Conservation (phyloP, 1,140 invertebrate species). For the Copidosoma floridanum region DNA sequence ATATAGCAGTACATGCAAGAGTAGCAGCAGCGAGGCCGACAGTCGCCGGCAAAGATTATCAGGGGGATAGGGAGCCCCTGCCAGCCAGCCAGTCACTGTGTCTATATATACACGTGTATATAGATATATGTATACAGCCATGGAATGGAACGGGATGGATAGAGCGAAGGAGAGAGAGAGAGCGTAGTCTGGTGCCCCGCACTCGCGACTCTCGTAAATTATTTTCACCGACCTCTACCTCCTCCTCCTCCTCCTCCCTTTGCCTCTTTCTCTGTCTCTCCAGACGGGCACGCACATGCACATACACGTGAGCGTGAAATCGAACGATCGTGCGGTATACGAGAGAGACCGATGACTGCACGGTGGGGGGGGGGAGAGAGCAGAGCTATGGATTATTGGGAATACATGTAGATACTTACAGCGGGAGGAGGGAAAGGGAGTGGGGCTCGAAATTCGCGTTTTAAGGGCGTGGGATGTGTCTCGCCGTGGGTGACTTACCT, state of each 20-base stretch:
- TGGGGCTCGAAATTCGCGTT: slow-evolving; percentile 5
- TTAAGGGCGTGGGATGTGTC: neutral
- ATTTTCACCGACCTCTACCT: slow-evolving; percentile 28
- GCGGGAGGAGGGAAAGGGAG: neutral
- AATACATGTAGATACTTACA: neutral
- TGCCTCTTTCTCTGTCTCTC: no score
- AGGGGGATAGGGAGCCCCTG: neutral
- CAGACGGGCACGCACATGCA: slow-evolving; percentile 1
- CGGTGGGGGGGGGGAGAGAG: neutral
- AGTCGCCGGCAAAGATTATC: slow-evolving; percentile 8
- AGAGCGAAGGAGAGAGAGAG: neutral
- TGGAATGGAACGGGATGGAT: no score
- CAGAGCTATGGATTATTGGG: no score
- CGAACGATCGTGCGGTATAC: slow-evolving; percentile 2
- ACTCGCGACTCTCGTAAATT: slow-evolving; percentile 29
- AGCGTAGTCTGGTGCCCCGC: slow-evolving; percentile 6
- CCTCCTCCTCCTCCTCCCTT: no score
- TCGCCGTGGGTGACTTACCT: no score
- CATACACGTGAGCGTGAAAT: slow-evolving; percentile 12
- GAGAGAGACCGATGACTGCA: neutral
- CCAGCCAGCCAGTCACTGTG: no score
- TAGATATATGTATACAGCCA: no score
- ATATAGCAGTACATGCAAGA: no score
- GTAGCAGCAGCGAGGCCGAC: neutral
- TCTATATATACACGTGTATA: no score